phyloP scores from a whole-genome alignment of 2,888 invertebrate species.

The Tiliacea aurago region DNA sequence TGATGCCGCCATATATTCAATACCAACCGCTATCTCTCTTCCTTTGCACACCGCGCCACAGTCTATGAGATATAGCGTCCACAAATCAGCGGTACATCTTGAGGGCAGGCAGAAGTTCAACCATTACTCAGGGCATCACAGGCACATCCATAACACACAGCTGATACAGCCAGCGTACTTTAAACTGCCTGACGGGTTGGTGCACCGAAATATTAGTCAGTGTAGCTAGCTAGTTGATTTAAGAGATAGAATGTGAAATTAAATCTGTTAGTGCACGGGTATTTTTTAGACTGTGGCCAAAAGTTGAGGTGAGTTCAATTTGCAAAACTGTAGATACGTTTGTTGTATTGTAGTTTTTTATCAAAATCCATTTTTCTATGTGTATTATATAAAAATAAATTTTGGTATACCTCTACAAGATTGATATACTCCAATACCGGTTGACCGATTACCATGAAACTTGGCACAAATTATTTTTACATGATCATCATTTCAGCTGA shows the following conservation, averaged over 20 bases:
- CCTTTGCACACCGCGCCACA: slow-evolving; percentile 33
- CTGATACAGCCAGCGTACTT: slow-evolving; percentile 37
- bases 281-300: neutral
- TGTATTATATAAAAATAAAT: neutral
- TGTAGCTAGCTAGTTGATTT: slow-evolving; percentile 16
- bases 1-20: neutral
- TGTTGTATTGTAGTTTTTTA: no score
- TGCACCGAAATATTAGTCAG: slow-evolving; percentile 40
- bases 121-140: slow-evolving; percentile 59
- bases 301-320: neutral
- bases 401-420: neutral
- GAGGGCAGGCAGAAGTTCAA: slow-evolving; percentile 62
- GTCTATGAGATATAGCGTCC: slow-evolving; percentile 73
- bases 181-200: slow-evolving; percentile 35
- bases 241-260: slow-evolving; percentile 4
- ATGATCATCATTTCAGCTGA: no score
- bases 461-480: neutral
- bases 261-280: neutral
- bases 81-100: slow-evolving; percentile 73
- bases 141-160: slow-evolving; percentile 49
- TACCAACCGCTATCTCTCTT: neutral
- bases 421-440: neutral
- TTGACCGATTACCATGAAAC: neutral
- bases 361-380: no score
- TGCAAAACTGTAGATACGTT: no score